These are phyloP conservation scores for Wiebesia pumilae DNA, from an alignment of 1,140 invertebrate genomes.

Conservation along the genomic window DNA sequence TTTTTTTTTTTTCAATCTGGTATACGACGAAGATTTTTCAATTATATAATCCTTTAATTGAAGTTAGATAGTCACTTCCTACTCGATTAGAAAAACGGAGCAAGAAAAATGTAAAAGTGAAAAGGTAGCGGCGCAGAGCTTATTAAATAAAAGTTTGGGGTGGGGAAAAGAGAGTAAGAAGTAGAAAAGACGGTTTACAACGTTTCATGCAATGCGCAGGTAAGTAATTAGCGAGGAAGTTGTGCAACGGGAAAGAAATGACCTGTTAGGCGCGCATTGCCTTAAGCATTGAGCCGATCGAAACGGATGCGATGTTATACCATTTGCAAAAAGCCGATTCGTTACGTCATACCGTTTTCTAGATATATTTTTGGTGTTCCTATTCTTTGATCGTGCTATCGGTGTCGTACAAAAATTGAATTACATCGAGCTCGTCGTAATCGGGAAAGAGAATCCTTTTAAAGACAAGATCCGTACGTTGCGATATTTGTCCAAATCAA, in stretches of 20 bases:
- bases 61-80: slow-evolving; percentile 23
- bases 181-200: not conserved
- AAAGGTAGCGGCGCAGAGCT: not conserved
- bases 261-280: slow-evolving; percentile 46
- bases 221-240: slow-evolving; percentile 62
- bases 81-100: slow-evolving; percentile 35
- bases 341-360: not conserved
- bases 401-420: not conserved
- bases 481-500: too few relatives aligned
- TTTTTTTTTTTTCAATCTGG: too few relatives aligned
- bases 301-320: not conserved
- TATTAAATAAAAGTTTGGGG: slow-evolving; percentile 27
- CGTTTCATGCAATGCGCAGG: slow-evolving; percentile 40
- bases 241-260: slow-evolving; percentile 60
- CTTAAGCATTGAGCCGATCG: not conserved
- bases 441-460: too few relatives aligned
- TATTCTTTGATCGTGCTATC: not conserved
- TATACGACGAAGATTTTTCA: not conserved
- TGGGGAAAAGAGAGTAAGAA: not conserved
- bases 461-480: too few relatives aligned
- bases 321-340: not conserved
- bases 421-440: too few relatives aligned
- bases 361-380: not conserved
- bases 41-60: slow-evolving; percentile 44
- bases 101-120: slow-evolving; percentile 39